phyloP scores from a whole-genome alignment of 2,797 vertebrate genomes.

The Pseudomugil gertrudae region DNA sequence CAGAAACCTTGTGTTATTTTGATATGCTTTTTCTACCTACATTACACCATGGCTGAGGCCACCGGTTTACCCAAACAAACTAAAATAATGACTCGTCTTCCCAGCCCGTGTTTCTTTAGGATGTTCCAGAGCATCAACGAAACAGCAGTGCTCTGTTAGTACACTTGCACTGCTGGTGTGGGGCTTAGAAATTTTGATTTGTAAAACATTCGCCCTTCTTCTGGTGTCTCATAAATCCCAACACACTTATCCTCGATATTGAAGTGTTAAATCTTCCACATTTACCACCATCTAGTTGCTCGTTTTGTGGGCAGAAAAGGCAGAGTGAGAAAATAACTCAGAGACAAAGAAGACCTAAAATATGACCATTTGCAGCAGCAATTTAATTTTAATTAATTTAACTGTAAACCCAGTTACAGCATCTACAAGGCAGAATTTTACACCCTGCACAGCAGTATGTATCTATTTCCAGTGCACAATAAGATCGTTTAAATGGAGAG shows the following conservation, averaged over 20 bases:
- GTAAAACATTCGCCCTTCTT: neutral
- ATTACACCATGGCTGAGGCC: neutral
- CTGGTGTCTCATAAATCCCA: constrained; percentile 3
- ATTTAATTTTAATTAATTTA: neutral
- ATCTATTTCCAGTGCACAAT: neutral
- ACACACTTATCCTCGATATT: neutral
- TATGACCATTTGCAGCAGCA: neutral
- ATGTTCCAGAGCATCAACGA: no score
- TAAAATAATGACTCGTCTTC: neutral
- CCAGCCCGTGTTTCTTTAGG: no score
- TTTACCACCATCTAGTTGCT: neutral
- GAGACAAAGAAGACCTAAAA: neutral
- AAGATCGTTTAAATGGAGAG: no score
- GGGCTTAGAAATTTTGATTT: neutral
- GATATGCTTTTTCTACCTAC: neutral
- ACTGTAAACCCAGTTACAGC: constrained; percentile 2
- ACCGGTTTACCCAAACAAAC: neutral
- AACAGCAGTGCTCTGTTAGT: neutral
- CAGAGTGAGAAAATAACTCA: neutral
- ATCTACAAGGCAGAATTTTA: neutral
- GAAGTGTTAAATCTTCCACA: neutral
- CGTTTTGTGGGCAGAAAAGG: neutral
- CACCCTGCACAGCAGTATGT: neutral
- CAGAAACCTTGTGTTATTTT: no score
- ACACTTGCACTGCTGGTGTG: neutral